phyloP scores from a whole-genome alignment of 2,797 vertebrate species.

The Falco naumanni region DNA sequence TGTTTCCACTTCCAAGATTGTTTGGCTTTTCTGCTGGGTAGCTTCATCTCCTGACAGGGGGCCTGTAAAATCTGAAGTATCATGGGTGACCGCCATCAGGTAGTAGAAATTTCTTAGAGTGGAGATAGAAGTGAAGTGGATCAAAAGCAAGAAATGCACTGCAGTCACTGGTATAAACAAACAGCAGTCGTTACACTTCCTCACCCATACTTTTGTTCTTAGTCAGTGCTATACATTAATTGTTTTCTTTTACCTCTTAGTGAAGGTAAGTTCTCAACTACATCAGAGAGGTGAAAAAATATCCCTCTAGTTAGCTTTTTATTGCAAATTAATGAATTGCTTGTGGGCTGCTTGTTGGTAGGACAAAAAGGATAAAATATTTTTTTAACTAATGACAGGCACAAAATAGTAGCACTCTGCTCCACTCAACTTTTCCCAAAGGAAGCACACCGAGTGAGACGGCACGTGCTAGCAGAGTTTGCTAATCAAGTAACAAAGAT shows the following conservation, averaged over 20 bases:
- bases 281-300: not conserved
- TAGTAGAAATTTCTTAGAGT: not conserved
- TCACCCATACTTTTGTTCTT: not conserved
- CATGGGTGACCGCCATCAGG: not conserved
- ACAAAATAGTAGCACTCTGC: not conserved
- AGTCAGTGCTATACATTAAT: not conserved
- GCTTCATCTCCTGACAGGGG: not conserved
- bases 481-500: not conserved
- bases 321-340: not conserved
- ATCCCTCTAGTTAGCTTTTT: not conserved
- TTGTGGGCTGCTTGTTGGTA: not conserved
- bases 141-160: not conserved
- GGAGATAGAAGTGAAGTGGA: not conserved
- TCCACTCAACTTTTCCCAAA: not conserved
- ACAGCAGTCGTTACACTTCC: not conserved
- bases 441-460: not conserved
- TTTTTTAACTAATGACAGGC: not conserved
- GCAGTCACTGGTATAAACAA: not conserved
- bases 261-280: not conserved
- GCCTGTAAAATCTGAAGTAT: not conserved
- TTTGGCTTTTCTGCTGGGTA: not conserved
- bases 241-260: not conserved
- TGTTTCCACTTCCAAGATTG: not conserved
- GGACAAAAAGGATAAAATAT: not conserved
- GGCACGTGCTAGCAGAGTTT: not conserved